Conservation (phyloP, 2,888 invertebrate species). For the Latrodectus hesperus region DNA sequence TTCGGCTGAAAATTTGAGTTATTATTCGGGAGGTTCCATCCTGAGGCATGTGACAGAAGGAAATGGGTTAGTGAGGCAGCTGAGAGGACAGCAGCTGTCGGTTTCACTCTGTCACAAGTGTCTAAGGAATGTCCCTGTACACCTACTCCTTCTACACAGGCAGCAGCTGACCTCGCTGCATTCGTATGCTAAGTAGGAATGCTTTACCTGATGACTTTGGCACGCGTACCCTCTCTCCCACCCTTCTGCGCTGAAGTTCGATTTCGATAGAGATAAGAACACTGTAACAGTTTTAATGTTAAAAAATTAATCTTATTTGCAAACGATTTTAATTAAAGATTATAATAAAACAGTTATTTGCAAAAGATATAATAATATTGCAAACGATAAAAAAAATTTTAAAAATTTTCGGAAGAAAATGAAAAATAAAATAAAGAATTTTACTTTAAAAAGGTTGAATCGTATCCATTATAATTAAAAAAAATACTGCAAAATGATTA, state of each 20-base stretch:
- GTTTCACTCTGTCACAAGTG: not conserved
- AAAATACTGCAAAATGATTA: too few relatives aligned
- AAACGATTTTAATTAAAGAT: too few relatives aligned
- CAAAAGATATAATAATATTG: too few relatives aligned
- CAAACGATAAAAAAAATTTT: too few relatives aligned
- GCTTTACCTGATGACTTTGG: not conserved
- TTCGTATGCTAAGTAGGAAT: constrained; percentile 1
- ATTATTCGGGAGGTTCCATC: not conserved
- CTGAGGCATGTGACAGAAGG: not conserved
- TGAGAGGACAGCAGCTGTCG: constrained; percentile 14
- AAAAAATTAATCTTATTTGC: too few relatives aligned
- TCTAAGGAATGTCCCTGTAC: not conserved
- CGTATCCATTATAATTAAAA: too few relatives aligned
- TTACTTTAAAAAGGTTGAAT: too few relatives aligned
- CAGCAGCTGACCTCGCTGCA: not conserved
- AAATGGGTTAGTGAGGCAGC: constrained; percentile 37
- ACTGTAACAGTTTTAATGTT: too few relatives aligned
- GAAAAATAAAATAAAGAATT: too few relatives aligned
- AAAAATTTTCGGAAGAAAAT: too few relatives aligned
- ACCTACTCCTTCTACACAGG: not conserved
- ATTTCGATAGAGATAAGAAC: too few relatives aligned
- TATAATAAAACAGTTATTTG: too few relatives aligned
- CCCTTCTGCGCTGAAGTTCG: not conserved
- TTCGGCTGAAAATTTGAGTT: not conserved
- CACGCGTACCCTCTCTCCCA: not conserved